Percentiles rank a stretch among this genome's conserved stretches.
phyloP scores from a whole-genome alignment of 2,113 vertebrate species.

The Morphnarchus princeps region DNA sequence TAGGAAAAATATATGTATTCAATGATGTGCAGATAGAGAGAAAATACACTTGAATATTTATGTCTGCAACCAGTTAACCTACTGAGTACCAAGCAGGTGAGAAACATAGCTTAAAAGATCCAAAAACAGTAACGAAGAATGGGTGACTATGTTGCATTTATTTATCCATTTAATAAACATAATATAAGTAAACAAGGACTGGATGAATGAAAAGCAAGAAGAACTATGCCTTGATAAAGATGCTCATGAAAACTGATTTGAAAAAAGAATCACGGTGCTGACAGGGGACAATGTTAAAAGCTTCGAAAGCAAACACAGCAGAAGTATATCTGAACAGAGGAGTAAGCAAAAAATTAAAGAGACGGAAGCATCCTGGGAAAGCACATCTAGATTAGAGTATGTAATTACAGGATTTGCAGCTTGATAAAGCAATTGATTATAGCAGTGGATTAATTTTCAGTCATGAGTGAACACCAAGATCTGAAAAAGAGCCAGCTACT shows the following conservation, averaged over 20 bases:
- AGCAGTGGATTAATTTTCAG: constrained; percentile 13
- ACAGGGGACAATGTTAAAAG: not conserved
- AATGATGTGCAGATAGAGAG: not conserved
- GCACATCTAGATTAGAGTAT: not conserved
- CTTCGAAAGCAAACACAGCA: not conserved
- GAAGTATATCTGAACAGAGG: not conserved
- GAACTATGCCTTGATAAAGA: not conserved
- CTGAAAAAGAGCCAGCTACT: not conserved
- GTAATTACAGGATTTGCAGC: constrained; percentile 23
- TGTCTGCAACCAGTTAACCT: not conserved
- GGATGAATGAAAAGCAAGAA: not conserved
- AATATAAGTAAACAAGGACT: not conserved
- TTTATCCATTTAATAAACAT: not conserved
- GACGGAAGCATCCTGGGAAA: not conserved
- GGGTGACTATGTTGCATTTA: not conserved
- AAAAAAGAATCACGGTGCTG: not conserved
- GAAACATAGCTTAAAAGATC: not conserved
- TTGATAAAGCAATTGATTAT: constrained; percentile 18
- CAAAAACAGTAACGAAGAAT: not conserved
- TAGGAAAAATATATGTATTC: not conserved
- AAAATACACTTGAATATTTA: not conserved
- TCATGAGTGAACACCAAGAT: not conserved
- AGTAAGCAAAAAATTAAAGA: not conserved
- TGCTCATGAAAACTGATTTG: not conserved
- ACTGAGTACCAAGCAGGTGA: not conserved